Conservation (phyloP, 35 echinoderm and acorn worm species). For the Ptychodera flava region DNA sequence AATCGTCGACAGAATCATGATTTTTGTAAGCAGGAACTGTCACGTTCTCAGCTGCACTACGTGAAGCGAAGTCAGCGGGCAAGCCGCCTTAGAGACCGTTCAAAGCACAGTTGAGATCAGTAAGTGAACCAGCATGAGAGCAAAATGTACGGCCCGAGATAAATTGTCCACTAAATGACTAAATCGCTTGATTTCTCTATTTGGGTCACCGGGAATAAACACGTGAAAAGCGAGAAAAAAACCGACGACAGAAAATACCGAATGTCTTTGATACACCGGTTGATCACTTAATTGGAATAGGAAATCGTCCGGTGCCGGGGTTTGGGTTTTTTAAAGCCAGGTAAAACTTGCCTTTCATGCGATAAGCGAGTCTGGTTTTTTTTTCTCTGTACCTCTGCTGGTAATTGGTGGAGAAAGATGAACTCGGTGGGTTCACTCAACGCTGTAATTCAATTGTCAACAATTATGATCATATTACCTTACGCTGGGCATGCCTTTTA, state of each 20-base stretch:
- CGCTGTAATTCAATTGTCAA: background rate
- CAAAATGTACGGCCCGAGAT: background rate
- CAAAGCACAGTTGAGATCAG: too few relatives aligned
- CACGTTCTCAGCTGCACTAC: too few relatives aligned
- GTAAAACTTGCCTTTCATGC: too few relatives aligned
- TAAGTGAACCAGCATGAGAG: background rate
- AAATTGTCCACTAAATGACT: background rate
- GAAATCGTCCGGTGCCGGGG: background rate
- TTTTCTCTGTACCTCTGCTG: background rate
- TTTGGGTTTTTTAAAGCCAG: background rate
- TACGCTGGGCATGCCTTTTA: background rate
- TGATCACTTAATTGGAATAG: background rate
- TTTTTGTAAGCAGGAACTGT: too few relatives aligned
- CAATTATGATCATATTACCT: background rate
- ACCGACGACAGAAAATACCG: background rate
- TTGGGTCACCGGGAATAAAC: background rate
- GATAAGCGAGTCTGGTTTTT: background rate
- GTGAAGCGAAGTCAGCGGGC: too few relatives aligned
- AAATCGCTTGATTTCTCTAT: background rate
- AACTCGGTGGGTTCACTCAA: background rate
- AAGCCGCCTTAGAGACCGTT: too few relatives aligned
- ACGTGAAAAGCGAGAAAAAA: too few relatives aligned
- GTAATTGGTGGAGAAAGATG: background rate
- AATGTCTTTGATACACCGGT: background rate
- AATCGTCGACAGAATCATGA: too few relatives aligned